Base-by-base conservation (phyloP, 2,888 invertebrate species). In the Plebejus argus region DNA sequence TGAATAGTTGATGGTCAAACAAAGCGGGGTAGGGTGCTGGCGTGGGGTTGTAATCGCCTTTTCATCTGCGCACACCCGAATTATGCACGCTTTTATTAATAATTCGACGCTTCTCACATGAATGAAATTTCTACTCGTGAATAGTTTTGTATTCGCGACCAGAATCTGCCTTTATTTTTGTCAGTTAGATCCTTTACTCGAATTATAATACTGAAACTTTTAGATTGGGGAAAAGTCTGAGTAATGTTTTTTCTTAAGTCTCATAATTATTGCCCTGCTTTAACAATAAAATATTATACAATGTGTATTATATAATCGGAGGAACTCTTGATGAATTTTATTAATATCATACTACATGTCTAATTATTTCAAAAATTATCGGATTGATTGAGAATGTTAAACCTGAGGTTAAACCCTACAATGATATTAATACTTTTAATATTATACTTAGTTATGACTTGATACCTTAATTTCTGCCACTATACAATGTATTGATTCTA, bases 81-180 rank as follows among this genome's bases (percentile, higher is more conserved):
- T 90, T 89, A 89, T 85, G 83, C 86, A 86, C 88, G 89, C 90
- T 89, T 89, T 89, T 91, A 88, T 91, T 90, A 88, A 88, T 88
- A 86, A 86, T 84, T 83, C 81, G 81, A 81, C 80, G 82, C 79
- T 80, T 82, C 77, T 80, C 83, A 78, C 81, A 81, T 81, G 81
- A 79, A 78, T 77, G 80, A 74, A 77, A 77, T 79, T 78, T 78
- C 80, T 79, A 80, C 80, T 81, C 81, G 80, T 28, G 66, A 66
- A 66, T 66, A 66, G 66, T 66, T 66, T 28, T 66, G 66, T 61
- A 61, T 66, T 28, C 15, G 28, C 66, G 66, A 66, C 66, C 28
- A 33, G 66, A 66, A 66, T 66, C 15, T 33, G 66, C 28, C 23
- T 66, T 66, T 66, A 28, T 66, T 66, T 66, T 33, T 66, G 66